Evolutionary conservation across 2,797 vertebrate genomes (phyloP).

Genomic region (Euthynnus affinis): DNA sequence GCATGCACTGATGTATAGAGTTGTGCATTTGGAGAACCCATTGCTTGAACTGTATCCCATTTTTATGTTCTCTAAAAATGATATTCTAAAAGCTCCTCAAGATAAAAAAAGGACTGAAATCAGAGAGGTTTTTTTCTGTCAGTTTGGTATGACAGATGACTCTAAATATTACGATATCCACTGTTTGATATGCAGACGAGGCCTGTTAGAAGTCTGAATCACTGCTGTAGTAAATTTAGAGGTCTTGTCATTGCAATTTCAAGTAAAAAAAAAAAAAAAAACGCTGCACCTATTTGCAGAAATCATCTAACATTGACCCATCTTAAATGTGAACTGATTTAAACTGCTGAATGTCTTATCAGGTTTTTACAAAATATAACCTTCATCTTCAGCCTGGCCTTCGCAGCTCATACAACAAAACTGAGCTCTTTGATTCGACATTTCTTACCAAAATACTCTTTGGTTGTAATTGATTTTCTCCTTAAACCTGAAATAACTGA

Average conservation of each 20-base stretch:
- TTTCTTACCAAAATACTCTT: background rate
- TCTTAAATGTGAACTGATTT: constrained; percentile 13
- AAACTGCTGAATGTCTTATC: constrained; percentile 8
- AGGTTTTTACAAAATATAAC: constrained; percentile 9
- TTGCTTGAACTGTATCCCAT: background rate
- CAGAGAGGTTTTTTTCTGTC: background rate
- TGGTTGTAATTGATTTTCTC: background rate
- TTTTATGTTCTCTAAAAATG: constrained; percentile 3
- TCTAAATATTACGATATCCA: constrained; percentile 41
- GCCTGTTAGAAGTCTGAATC: constrained; percentile 42
- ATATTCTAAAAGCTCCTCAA: constrained; percentile 4
- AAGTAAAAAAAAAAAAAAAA: background rate
- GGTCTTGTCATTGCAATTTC: constrained; percentile 12
- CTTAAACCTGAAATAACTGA: background rate
- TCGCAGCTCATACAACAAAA: background rate
- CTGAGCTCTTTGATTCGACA: background rate
- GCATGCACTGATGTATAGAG: background rate
- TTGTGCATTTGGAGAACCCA: background rate
- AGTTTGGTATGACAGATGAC: constrained; percentile 22
- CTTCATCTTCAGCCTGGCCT: constrained; percentile 8
- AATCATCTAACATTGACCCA: constrained; percentile 24
- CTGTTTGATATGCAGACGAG: constrained; percentile 28
- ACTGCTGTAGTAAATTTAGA: constrained; percentile 31
- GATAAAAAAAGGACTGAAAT: constrained; percentile 14
- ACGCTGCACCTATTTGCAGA: constrained; percentile 3